phyloP scores from a whole-genome alignment of 2,797 vertebrate species.

The Prionace glauca region DNA sequence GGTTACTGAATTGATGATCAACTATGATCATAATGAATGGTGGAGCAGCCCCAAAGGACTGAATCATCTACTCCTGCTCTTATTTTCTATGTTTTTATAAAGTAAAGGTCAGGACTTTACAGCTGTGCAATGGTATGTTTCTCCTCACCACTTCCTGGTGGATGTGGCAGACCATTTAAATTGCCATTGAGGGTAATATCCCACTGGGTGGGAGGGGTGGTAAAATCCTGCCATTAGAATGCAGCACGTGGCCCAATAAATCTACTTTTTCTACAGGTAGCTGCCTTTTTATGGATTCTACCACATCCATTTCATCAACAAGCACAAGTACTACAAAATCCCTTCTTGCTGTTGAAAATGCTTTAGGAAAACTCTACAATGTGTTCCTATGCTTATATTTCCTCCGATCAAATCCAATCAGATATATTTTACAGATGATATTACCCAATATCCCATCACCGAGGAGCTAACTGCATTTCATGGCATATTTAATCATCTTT shows the following conservation, averaged over 20 bases:
- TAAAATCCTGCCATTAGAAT: neutral
- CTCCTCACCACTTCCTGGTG: no score
- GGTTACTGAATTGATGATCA: no score
- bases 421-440: neutral
- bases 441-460: neutral
- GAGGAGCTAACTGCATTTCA: neutral
- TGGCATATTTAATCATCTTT: neutral
- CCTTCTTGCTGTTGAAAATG: neutral
- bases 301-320: neutral
- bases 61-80: no score
- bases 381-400: neutral
- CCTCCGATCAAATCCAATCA: neutral
- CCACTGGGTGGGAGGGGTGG: no score
- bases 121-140: no score
- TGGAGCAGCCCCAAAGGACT: no score
- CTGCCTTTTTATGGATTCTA: neutral
- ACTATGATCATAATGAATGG: no score
- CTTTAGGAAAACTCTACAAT: neutral
- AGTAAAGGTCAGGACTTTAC: no score
- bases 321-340: neutral
- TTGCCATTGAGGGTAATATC: no score
- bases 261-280: neutral
- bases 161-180: no score
- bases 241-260: neutral
- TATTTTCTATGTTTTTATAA: no score